phyloP scores from a whole-genome alignment of 2,888 invertebrate species.

The Gnatocerus cornutus region DNA sequence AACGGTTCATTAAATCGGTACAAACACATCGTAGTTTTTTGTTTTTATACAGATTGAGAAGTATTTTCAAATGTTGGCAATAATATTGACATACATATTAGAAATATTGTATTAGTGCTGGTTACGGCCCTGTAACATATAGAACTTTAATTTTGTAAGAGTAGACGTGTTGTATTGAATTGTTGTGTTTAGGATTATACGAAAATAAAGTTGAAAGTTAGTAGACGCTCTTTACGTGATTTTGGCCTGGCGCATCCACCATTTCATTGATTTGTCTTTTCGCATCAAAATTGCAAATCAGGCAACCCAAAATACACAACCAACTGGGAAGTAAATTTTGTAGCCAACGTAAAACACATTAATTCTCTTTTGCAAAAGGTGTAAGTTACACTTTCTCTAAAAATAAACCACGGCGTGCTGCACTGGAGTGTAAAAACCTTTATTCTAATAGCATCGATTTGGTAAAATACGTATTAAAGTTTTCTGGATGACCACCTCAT shows the following conservation, averaged over 20 bases:
- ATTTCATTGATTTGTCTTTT: too few species aligned
- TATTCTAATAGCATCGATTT: too few species aligned
- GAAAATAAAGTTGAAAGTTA: constrained; percentile 42
- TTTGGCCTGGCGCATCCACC: not conserved
- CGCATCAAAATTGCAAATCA: too few species aligned
- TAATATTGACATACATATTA: constrained; percentile 57
- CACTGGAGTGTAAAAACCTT: too few species aligned
- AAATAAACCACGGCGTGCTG: too few species aligned
- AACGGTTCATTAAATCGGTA: constrained; percentile 51
- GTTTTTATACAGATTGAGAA: constrained; percentile 56
- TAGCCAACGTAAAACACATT: too few species aligned
- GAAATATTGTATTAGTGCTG: constrained; percentile 58
- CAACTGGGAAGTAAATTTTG: too few species aligned
- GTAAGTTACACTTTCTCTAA: too few species aligned
- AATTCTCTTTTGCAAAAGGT: too few species aligned
- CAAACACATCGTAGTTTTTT: constrained; percentile 49
- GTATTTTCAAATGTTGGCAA: constrained; percentile 61
- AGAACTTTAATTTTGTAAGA: constrained; percentile 64
- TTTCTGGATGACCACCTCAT: not conserved
- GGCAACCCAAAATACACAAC: too few species aligned
- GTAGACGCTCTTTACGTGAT: not conserved
- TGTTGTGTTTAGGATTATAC: constrained; percentile 49
- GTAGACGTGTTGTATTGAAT: constrained; percentile 53
- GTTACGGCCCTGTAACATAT: constrained; percentile 56
- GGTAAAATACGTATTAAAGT: too few species aligned